Evolutionary conservation across 2,797 vertebrate genomes (phyloP).

Genomic region (Heteromormyrus szaboi): DNA sequence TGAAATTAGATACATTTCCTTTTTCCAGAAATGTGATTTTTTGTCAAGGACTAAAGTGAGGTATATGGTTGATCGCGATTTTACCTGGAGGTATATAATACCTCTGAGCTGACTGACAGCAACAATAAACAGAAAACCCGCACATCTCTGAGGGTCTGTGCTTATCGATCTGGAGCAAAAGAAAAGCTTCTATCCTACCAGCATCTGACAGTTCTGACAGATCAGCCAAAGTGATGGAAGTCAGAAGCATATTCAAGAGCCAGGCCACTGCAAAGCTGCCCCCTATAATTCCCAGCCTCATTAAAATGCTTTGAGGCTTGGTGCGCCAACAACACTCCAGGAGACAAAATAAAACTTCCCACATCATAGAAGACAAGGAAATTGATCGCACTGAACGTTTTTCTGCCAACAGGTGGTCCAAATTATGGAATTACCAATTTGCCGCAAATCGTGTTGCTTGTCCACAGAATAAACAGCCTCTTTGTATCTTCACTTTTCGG

Average conservation of each 20-base stretch:
- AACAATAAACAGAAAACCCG: conserved; percentile 4
- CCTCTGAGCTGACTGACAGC: neutral
- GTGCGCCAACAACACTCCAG: neutral
- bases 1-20: neutral
- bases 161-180: neutral
- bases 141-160: neutral
- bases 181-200: neutral
- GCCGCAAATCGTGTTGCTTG: neutral
- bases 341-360: neutral
- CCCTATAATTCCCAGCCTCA: neutral
- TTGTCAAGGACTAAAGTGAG: neutral
- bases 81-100: neutral
- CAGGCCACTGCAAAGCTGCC: neutral
- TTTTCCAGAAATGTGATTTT: neutral
- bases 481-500: neutral
- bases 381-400: neutral
- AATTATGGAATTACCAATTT: neutral
- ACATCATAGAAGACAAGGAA: neutral
- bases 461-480: neutral
- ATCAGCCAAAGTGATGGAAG: neutral
- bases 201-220: neutral
- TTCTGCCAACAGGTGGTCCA: neutral
- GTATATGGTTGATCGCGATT: neutral
- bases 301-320: neutral
- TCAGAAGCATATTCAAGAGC: neutral